Evolutionary conservation across 2,113 vertebrate genomes (phyloP).

Genomic region (Pterocles burchelli): DNA sequence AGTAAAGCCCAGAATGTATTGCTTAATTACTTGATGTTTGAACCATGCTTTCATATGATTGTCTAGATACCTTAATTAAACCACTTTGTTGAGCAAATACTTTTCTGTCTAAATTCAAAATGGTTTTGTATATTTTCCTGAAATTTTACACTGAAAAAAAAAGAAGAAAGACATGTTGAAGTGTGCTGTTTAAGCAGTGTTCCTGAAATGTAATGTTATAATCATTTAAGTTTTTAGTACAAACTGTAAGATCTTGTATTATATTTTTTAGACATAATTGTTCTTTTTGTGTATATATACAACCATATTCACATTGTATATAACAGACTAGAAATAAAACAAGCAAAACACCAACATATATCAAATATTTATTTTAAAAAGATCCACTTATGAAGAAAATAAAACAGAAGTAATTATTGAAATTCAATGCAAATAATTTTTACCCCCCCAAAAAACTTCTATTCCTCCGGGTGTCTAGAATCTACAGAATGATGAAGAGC

Average conservation of each 20-base stretch:
- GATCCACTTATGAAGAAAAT: neutral
- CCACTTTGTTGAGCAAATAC: neutral
- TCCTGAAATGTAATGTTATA: neutral
- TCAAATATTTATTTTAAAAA: neutral
- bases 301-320: neutral
- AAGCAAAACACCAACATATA: neutral
- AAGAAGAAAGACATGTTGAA: neutral
- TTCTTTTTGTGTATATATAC: neutral
- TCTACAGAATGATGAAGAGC: neutral
- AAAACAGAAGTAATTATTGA: neutral
- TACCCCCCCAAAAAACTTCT: accelerated
- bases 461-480: neutral
- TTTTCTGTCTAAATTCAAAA: neutral
- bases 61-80: neutral
- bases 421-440: neutral
- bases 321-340: neutral
- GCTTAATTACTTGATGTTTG: neutral
- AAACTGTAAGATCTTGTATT: neutral
- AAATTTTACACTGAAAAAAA: neutral
- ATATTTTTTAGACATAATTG: neutral
- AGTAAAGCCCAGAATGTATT: neutral
- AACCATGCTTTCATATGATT: neutral
- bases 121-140: neutral
- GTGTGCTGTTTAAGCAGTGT: neutral
- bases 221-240: neutral